These are phyloP conservation scores for Apis cerana DNA, from an alignment of 1,140 invertebrate species.

Conservation along the genomic window DNA sequence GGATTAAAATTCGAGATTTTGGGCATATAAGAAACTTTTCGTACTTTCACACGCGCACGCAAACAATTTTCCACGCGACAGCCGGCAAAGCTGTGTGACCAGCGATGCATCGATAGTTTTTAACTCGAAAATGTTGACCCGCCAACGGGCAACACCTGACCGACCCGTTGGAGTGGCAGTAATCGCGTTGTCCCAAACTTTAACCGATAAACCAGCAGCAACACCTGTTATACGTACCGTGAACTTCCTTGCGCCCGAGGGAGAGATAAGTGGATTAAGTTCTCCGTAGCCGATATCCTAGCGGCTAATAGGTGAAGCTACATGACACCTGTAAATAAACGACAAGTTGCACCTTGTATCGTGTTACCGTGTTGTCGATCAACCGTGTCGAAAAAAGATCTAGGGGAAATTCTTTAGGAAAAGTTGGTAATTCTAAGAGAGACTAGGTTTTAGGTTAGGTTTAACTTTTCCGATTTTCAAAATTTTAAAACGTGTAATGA, in stretches of 20 bases:
- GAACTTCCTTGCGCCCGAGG: conserved; percentile 54
- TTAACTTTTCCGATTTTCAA: too few relatives aligned
- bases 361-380: conserved; percentile 24
- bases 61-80: conserved; percentile 12
- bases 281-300: conserved; percentile 53
- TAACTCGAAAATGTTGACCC: conserved; percentile 41
- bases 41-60: not conserved
- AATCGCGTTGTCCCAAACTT: conserved; percentile 60
- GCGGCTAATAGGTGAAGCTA: conserved; percentile 51
- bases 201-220: conserved; percentile 57
- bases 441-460: too few relatives aligned
- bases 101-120: conserved; percentile 50
- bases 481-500: too few relatives aligned
- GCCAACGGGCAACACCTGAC: conserved; percentile 42
- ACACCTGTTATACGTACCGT: conserved; percentile 60
- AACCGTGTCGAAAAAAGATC: not conserved
- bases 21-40: not conserved
- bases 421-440: not conserved
- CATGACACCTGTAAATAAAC: conserved; percentile 41
- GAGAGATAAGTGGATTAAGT: conserved; percentile 69
- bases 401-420: not conserved
- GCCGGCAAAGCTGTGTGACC: not conserved
- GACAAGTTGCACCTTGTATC: conserved; percentile 24
- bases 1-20: not conserved
- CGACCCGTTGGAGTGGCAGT: conserved; percentile 44